Evolutionary conservation across 2,797 vertebrate genomes (phyloP).

Genomic region (Eulemur mongoz): DNA sequence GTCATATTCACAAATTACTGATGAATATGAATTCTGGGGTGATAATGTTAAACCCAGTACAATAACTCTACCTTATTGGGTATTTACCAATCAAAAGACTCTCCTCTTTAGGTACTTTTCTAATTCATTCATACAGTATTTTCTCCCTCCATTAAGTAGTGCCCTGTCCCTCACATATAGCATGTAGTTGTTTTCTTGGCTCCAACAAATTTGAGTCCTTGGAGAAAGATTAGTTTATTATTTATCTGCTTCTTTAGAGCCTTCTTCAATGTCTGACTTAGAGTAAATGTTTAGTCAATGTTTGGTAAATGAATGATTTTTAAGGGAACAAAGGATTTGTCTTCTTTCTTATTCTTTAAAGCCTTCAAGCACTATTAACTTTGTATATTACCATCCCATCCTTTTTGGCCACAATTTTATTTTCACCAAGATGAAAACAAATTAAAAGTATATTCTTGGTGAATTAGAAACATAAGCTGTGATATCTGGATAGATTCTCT

Average conservation of each 20-base stretch:
- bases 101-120: not conserved
- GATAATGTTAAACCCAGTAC: not conserved
- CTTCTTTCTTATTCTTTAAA: slow-evolving; percentile 42
- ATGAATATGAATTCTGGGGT: not conserved
- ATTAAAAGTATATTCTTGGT: slow-evolving; percentile 21
- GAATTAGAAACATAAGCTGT: slow-evolving; percentile 64
- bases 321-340: not conserved
- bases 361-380: not conserved
- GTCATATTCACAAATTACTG: not conserved
- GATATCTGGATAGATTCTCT: slow-evolving; percentile 35
- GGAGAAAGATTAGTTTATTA: not conserved
- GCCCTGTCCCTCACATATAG: not conserved
- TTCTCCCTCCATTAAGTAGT: not conserved
- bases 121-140: not conserved
- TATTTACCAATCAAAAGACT: not conserved
- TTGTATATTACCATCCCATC: not conserved
- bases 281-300: slow-evolving; percentile 24
- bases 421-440: slow-evolving; percentile 47
- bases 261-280: slow-evolving; percentile 1
- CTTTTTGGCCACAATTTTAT: not conserved
- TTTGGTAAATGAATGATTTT: slow-evolving; percentile 48
- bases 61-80: not conserved
- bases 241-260: not conserved
- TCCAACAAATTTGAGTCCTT: not conserved
- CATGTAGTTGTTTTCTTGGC: not conserved